Evolutionary conservation across 1,140 invertebrate species (phyloP).

Genomic region (Goniozus legneri): DNA sequence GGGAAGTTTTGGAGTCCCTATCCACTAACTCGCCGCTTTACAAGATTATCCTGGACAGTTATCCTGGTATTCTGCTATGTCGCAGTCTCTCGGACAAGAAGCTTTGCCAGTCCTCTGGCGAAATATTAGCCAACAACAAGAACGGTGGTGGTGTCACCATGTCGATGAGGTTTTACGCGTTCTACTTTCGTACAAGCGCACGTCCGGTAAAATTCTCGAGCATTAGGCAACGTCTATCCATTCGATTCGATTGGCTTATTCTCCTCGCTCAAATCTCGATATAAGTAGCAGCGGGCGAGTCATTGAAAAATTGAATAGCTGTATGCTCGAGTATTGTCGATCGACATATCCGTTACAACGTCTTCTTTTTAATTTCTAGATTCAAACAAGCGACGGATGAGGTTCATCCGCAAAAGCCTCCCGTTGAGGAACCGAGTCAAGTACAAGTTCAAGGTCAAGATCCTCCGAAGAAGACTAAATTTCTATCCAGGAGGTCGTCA

Average conservation of each 20-base stretch:
- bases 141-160: constrained; percentile 59
- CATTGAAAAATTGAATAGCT: no score
- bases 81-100: constrained; percentile 65
- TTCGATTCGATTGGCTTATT: neutral
- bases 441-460: no score
- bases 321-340: no score
- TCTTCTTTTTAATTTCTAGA: constrained; percentile 20
- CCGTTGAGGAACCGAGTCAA: constrained; percentile 15
- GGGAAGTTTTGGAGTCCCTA: constrained; percentile 64
- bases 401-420: constrained; percentile 6
- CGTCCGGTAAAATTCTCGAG: no score
- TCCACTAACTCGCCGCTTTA: constrained; percentile 65
- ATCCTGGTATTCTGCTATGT: constrained; percentile 64
- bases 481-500: constrained; percentile 27
- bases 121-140: constrained; percentile 43
- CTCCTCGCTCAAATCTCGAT: no score
- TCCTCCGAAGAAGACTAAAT: no score
- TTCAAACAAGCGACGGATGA: constrained; percentile 41
- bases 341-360: no score
- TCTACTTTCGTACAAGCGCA: no score
- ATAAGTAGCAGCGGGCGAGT: no score
- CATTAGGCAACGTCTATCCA: no score
- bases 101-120: constrained; percentile 51
- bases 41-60: constrained; percentile 69
- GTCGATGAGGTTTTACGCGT: constrained; percentile 58